Conservation (phyloP, 2,797 vertebrate genomes). For the Siniperca undulata region DNA sequence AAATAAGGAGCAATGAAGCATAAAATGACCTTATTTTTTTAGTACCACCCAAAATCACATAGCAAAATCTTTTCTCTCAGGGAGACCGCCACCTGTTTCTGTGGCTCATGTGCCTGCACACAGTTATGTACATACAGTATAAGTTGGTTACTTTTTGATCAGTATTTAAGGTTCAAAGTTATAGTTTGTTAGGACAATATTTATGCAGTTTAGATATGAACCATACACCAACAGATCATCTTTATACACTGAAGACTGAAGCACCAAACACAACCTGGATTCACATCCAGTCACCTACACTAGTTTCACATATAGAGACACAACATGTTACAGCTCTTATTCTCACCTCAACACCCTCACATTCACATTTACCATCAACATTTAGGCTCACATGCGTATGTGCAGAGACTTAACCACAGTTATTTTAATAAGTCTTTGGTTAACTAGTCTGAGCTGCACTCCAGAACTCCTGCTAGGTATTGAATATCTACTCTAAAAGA, state of each 20-base stretch:
- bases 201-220: neutral
- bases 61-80: conserved; percentile 2
- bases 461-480: conserved; percentile 12
- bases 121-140: neutral
- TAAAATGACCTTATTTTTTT: conserved; percentile 47
- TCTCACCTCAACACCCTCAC: conserved; percentile 4
- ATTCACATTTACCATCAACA: conserved; percentile 10
- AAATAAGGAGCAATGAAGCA: conserved; percentile 42
- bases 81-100: conserved; percentile 4
- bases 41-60: conserved; percentile 21
- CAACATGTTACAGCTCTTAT: neutral
- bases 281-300: conserved; percentile 1
- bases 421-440: conserved; percentile 35
- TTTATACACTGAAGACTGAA: neutral
- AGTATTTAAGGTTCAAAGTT: neutral
- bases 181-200: neutral
- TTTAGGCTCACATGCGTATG: conserved; percentile 12
- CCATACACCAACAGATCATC: neutral
- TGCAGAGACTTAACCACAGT: conserved; percentile 26
- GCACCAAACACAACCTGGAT: conserved; percentile 7
- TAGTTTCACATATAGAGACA: neutral
- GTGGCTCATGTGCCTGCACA: conserved; percentile 6
- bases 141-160: neutral
- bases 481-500: conserved; percentile 22
- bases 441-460: neutral